Base-by-base conservation (phyloP, 2,797 vertebrate species). In the Chelon labrosus region DNA sequence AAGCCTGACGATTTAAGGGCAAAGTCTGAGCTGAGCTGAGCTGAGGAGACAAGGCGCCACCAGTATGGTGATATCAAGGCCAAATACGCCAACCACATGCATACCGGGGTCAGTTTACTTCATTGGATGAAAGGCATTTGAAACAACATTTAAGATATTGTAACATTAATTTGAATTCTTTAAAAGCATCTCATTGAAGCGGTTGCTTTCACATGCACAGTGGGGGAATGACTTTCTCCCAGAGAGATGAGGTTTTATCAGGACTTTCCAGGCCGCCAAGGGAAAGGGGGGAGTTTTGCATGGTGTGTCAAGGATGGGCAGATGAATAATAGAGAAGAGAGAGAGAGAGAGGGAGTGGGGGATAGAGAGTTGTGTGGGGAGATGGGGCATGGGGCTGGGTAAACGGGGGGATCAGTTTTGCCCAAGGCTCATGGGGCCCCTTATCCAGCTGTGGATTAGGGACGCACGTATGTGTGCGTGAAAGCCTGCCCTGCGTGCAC, bases 391-490 rank as follows among this genome's bases (percentile, higher is more conserved):
- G 44, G 58, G 58, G 57, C 56, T 66, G 52, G 73, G 70, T 79
- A 83, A 84, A 85, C 46, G 56, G 61, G 56, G 61, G 84, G 82
- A 81, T 88, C 84, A 70, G 62, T 81, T 88, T 80, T 71, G 67
- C 85, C 80, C 51, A 46, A 58, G 59, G 82, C 88, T 80, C 84
- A 75, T 60, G 59, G 73, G 84, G 65, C 72, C 61, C 77, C 70
- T 87, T 73, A 86, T 83, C 82, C 77, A 75, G 75, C 75, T 83
- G 73, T 80, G 84, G 81, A 88, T 90, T 87, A 84, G 71, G 44
- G 61, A 79, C 70, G 65, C 53, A 66, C 13, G 17, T 16, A 53
- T 25, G 61, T 35, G 63, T 13, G 70, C 52, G 59, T 25, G 47
- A n/a, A 37, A 10, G 25, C 27, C 13, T 20, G 38, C 27, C 19